phyloP scores from a whole-genome alignment of 2,113 vertebrate species.

The Forbesichthys agassizii region DNA sequence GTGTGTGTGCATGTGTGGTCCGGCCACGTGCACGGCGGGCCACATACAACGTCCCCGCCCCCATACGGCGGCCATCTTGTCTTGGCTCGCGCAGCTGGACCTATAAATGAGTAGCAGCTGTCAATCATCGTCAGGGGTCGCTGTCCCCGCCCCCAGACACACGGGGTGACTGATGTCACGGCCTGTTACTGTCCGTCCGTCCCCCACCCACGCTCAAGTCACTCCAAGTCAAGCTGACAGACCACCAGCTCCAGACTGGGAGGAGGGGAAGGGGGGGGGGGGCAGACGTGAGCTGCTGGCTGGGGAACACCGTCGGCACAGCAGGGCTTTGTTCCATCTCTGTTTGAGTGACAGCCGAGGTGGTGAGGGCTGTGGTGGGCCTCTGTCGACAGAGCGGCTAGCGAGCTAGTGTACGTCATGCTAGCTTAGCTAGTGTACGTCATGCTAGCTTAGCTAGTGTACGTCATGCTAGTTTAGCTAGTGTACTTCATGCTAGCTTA shows the following conservation, averaged over 20 bases:
- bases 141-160: conserved; percentile 87
- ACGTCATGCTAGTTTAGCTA: too few species aligned
- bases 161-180: conserved; percentile 94
- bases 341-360: conserved; percentile 68
- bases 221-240: conserved; percentile 95
- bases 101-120: conserved; percentile 92
- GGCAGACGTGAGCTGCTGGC: conserved; percentile 76
- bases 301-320: conserved; percentile 68
- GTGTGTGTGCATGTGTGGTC: not conserved
- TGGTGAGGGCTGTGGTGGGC: conserved; percentile 8
- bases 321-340: conserved; percentile 59
- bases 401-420: conserved; percentile 35
- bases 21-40: conserved; percentile 6
- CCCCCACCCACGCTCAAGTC: conserved; percentile 72
- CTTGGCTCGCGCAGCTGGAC: conserved; percentile 73
- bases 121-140: conserved; percentile 97
- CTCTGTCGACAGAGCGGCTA: conserved; percentile 46
- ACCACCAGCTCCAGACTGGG: conserved; percentile 83
- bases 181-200: conserved; percentile 92
- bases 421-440: conserved; percentile 12
- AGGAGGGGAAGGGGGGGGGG: conserved; percentile 74
- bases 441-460: too few species aligned
- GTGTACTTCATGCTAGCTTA: too few species aligned
- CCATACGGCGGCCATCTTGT: conserved; percentile 23
- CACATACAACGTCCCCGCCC: conserved; percentile 38